These are phyloP conservation scores for Phengaris alcon DNA, from an alignment of 2,888 invertebrate genomes.

Conservation along the genomic window DNA sequence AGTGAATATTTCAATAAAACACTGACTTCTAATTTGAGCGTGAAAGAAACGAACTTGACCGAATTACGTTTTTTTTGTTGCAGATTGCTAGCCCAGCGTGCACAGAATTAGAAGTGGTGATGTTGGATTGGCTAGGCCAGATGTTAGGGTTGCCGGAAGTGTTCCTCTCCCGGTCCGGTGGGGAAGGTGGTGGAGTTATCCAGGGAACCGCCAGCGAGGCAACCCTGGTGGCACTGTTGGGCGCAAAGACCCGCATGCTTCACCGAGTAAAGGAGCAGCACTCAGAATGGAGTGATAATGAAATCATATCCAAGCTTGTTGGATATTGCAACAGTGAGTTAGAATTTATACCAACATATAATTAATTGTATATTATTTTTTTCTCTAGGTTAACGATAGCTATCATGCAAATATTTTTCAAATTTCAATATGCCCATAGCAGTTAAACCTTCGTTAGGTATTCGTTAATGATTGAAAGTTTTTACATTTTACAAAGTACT, in stretches of 20 bases:
- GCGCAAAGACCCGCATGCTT: conserved; percentile 88
- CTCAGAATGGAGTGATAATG: conserved; percentile 86
- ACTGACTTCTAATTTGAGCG: conserved; percentile 7
- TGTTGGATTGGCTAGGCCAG: conserved; percentile 97
- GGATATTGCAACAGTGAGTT: conserved; percentile 91
- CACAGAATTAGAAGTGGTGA: conserved; percentile 96
- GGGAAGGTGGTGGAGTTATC: conserved; percentile 93
- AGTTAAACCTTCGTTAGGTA: background rate
- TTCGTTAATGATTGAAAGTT: background rate
- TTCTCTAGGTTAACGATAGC: background rate
- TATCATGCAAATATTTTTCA: background rate
- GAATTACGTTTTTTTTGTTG: conserved; percentile 35
- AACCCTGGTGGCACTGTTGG: conserved; percentile 93
- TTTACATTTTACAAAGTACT: background rate
- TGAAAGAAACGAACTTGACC: conserved; percentile 23
- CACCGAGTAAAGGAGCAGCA: conserved; percentile 83
- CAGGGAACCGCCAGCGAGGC: conserved; percentile 97
- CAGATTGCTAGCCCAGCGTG: conserved; percentile 96
- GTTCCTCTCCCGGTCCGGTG: conserved; percentile 90
- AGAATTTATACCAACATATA: background rate
- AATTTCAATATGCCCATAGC: background rate
- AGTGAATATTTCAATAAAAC: conserved; percentile 21
- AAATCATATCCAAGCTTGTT: conserved; percentile 88
- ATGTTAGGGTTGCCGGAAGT: conserved; percentile 91
- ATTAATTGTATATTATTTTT: background rate